Conservation (phyloP, 2,113 vertebrate genomes). For the Austrofundulus limnaeus region DNA sequence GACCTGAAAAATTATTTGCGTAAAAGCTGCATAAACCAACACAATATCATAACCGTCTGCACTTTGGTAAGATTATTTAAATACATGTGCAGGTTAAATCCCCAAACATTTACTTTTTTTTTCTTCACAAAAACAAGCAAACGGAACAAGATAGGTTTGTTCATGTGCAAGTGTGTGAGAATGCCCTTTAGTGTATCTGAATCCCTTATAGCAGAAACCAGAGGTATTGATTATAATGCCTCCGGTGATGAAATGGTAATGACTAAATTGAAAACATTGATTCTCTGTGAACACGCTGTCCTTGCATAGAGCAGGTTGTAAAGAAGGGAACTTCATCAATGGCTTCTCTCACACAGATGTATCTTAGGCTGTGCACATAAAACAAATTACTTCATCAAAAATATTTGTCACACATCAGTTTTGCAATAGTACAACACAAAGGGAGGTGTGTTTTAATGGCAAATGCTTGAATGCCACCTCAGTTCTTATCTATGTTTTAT, state of each 20-base stretch:
- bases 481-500: too few relatives aligned
- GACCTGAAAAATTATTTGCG: too few relatives aligned
- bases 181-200: background rate
- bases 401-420: fast-evolving
- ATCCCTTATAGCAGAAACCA: conserved; percentile 11
- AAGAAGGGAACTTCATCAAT: conserved; percentile 13
- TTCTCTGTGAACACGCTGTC: conserved; percentile 32
- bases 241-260: conserved; percentile 45
- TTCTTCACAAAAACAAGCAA: background rate
- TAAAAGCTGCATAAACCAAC: too few relatives aligned
- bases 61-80: too few relatives aligned
- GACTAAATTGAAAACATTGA: conserved; percentile 53
- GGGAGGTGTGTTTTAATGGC: background rate
- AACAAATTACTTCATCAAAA: background rate
- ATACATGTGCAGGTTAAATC: too few relatives aligned
- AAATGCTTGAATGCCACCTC: conserved; percentile 16
- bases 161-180: background rate
- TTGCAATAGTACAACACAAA: background rate
- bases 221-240: conserved; percentile 46
- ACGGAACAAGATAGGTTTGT: background rate
- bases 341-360: background rate
- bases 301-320: conserved; percentile 35
- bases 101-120: too few relatives aligned
- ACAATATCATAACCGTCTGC: too few relatives aligned
- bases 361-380: background rate